phyloP scores from a whole-genome alignment of 2,797 vertebrate genomes.

The Sebastes hubbsi region DNA sequence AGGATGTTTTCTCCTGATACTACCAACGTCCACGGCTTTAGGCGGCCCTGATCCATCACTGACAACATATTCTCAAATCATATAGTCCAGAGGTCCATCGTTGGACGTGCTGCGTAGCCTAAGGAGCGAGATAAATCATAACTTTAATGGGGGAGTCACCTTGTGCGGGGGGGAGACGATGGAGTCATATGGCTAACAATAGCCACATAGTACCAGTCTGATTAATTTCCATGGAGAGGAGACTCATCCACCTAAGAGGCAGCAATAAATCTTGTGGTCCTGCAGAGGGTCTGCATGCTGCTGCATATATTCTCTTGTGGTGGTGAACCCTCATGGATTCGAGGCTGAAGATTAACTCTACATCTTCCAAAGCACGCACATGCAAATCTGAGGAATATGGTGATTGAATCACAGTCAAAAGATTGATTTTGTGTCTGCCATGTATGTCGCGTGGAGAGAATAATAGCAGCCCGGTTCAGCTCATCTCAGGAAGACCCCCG shows the following conservation, averaged over 20 bases:
- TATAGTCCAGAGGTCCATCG: neutral
- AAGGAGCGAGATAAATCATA: conserved; percentile 29
- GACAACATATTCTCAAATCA: conserved; percentile 13
- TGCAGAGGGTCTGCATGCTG: conserved; percentile 5
- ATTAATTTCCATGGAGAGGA: conserved; percentile 67
- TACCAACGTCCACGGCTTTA: conserved; percentile 1
- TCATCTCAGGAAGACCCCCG: neutral
- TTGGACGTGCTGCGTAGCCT: neutral
- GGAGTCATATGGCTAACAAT: conserved; percentile 56
- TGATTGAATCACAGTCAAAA: neutral
- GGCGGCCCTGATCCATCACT: conserved; percentile 45
- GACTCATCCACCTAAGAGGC: conserved; percentile 64
- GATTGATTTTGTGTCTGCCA: conserved; percentile 10
- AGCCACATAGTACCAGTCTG: conserved; percentile 42
- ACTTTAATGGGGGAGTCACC: conserved; percentile 38
- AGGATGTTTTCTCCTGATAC: conserved; percentile 19
- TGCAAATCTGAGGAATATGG: neutral
- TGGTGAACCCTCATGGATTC: conserved; percentile 18
- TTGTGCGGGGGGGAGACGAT: conserved; percentile 20
- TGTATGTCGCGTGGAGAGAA: neutral
- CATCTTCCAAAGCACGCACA: conserved; percentile 4
- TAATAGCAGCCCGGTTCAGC: neutral
- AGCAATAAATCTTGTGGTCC: conserved; percentile 63
- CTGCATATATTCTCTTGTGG: neutral
- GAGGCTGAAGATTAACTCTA: conserved; percentile 10